Evolutionary conservation across 2,888 invertebrate species (phyloP), one percentile per base, ranked within the genome.

Genomic region (Dinocampus coccinellae): DNA sequence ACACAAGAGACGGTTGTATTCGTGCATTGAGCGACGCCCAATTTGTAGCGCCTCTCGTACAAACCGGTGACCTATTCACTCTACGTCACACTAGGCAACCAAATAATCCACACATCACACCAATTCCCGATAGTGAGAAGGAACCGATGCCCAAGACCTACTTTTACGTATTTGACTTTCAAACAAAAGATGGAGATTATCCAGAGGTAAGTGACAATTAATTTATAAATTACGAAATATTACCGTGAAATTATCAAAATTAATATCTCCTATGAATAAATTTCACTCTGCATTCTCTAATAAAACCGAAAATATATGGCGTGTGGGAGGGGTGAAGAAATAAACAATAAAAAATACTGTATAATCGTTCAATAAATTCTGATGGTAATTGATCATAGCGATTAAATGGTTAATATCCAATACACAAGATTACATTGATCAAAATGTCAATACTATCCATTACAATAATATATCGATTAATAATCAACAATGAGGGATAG

Each of bases 1-100:
- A 95, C 83, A 95, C 95, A 7, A 90, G 96, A 75, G 96, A 97
- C 84, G 94, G 96, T 11, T 94, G 97, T 3, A 93, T 98, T 73
- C 94, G 97, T 52, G 96, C 98, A 6, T 88, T 99, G 53, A 97
- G 97, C 75, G 97, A 98, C 87, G 97, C 97, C 1, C 95, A 97
- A 85, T 97, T 96, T 84, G 95, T 97, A 39, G 97, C 97, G 0
- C 98, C 97, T 0, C 87, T 97, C 52, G 93, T 97, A 20, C 93
- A 95, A 86, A 93, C 95, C 6, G 96, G 95, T 0, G 96, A 96
- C 83, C 89, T 95, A 67, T 90, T 94, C 78, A 94, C 93, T 79
- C 76, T 86, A 2, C 80, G 87, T 33, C 86, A 87, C 76, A 83
- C 81, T 24, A 83, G 82, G 70, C 84, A 83, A 69, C 80, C 84